Evolutionary conservation across 2,113 vertebrate species (phyloP).

Genomic region (Silurus glanis): DNA sequence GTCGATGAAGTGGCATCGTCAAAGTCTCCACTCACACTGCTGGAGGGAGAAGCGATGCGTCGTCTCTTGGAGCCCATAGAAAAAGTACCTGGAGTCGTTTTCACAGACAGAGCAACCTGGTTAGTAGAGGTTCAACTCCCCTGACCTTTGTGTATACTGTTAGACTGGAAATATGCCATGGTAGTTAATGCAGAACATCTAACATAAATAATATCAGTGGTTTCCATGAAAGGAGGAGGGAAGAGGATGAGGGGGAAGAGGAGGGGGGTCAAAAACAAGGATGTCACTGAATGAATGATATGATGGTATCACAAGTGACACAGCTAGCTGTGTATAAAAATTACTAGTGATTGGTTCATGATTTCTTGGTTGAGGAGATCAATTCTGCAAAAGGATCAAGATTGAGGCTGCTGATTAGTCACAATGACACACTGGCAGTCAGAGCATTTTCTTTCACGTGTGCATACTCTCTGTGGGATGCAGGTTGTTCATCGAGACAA

Average conservation of each 20-base stretch:
- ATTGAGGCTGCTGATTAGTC: neutral
- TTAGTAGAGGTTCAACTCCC: neutral
- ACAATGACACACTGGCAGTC: neutral
- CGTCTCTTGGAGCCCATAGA: constrained; percentile 91
- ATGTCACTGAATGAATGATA: neutral
- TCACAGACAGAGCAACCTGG: neutral
- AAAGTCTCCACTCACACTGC: constrained; percentile 90
- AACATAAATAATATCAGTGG: neutral
- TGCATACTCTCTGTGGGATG: neutral
- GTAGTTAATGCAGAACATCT: neutral
- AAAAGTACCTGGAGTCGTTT: constrained; percentile 41
- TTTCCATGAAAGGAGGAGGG: neutral
- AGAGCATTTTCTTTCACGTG: neutral
- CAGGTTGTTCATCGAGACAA: neutral
- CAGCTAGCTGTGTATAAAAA: neutral
- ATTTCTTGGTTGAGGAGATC: neutral
- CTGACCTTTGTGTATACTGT: neutral
- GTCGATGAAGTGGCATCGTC: constrained; percentile 85
- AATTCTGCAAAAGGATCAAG: neutral
- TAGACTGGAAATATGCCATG: too few species aligned
- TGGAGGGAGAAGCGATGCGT: constrained; percentile 94
- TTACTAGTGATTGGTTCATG: too few species aligned
- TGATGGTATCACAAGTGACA: neutral
- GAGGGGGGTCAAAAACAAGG: neutral
- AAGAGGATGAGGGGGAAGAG: too few species aligned